Evolutionary conservation across 1,140 invertebrate species (phyloP).

Genomic region (Aricia agestis): DNA sequence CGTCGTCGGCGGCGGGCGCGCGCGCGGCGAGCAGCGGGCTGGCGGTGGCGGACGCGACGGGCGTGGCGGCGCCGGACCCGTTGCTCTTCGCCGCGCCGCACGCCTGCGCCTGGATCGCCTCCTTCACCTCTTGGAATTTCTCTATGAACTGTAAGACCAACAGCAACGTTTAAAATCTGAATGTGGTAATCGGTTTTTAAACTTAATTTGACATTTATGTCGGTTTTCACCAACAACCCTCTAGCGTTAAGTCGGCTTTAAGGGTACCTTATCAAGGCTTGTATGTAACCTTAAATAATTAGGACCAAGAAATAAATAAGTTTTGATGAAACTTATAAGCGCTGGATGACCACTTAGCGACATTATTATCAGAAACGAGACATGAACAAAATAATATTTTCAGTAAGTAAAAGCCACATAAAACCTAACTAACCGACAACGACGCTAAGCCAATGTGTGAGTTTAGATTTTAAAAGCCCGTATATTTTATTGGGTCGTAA

Average conservation of each 20-base stretch:
- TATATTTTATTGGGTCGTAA: background rate
- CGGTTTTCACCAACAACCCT: no score
- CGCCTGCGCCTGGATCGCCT: conserved; percentile 80
- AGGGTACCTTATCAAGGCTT: no score
- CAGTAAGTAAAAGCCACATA: no score
- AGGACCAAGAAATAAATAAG: no score
- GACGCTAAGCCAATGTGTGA: background rate
- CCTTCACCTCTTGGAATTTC: conserved; percentile 99
- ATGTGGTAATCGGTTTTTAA: no score
- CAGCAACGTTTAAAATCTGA: background rate
- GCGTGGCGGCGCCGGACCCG: conserved; percentile 84
- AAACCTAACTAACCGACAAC: background rate
- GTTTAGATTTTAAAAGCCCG: background rate
- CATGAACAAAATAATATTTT: no score
- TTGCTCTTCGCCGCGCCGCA: conserved; percentile 82
- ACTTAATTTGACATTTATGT: background rate
- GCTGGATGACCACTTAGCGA: no score
- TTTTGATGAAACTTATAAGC: no score
- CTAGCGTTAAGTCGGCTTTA: no score
- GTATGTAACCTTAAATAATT: no score
- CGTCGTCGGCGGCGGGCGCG: conserved; percentile 40
- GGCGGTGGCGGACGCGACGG: conserved; percentile 89
- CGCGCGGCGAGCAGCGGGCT: conserved; percentile 81
- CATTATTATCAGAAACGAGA: no score
- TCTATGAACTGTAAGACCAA: conserved; percentile 90